A percentile compares a stretch with the other conserved stretches of the same genome.
phyloP scores from a whole-genome alignment of 2,113 vertebrate species.

The Xiphophorus maculatus region DNA sequence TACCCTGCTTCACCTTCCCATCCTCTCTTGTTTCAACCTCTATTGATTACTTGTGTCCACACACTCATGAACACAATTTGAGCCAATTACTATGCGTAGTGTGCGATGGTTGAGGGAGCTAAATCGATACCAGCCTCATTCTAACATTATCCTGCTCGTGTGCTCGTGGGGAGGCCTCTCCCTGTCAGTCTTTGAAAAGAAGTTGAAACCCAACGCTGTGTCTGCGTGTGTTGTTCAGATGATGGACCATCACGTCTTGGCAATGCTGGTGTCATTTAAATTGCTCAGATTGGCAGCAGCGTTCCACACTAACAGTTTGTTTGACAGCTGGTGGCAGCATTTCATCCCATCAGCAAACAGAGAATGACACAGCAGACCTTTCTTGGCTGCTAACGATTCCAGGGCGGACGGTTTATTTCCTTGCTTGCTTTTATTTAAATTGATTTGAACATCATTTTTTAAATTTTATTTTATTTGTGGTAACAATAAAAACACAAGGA shows the following conservation, averaged over 20 bases:
- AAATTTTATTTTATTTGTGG: no score
- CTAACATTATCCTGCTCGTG: slow-evolving; percentile 10
- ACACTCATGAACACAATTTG: slow-evolving; percentile 17
- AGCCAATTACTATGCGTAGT: slow-evolving; percentile 5
- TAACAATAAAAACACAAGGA: no score
- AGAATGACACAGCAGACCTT: background rate
- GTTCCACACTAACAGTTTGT: slow-evolving; percentile 28
- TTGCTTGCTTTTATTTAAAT: no score
- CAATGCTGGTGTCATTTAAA: slow-evolving; percentile 38
- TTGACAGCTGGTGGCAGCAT: slow-evolving; percentile 17
- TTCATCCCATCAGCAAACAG: slow-evolving; percentile 1
- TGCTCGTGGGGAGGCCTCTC: background rate
- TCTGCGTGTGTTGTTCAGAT: slow-evolving; percentile 14
- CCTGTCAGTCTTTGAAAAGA: slow-evolving; percentile 18
- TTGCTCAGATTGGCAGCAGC: slow-evolving; percentile 34
- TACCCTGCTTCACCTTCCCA: slow-evolving; percentile 5
- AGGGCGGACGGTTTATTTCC: background rate
- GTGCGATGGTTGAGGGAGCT: background rate
- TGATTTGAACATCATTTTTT: no score
- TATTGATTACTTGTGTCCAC: slow-evolving; percentile 36
- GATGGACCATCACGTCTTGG: slow-evolving; percentile 27
- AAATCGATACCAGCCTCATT: slow-evolving; percentile 10
- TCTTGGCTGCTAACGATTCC: background rate
- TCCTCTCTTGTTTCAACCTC: background rate
- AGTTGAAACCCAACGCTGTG: slow-evolving; percentile 14